Base-by-base conservation (phyloP, 2,888 invertebrate species). In the Spatulosminthurus flaviceps region DNA sequence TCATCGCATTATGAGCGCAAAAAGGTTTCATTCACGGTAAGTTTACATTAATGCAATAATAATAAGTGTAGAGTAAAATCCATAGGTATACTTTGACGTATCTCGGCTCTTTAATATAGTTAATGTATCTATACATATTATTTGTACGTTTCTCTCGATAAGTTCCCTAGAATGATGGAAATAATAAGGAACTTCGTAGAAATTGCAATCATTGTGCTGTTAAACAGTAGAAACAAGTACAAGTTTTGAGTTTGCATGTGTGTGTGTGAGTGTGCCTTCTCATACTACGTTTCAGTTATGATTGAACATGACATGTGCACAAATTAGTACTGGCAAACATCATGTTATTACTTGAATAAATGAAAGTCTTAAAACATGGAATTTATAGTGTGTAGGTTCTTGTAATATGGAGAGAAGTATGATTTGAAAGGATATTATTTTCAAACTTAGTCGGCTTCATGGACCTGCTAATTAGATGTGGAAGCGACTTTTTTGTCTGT, bases 261-360 rank as follows among this genome's bases (percentile, higher is more conserved):
- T 42, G 22, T 64, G n/a, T n/a, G n/a, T n/a, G n/a, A n/a, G n/a
- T n/a, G n/a, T n/a, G n/a, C n/a, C n/a, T n/a, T n/a, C n/a, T 61
- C 22, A 24, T 29, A 41, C 51, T 51, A 19, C 51, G 9, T 51
- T 19, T 51, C 21, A 16, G 64, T 75, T 75, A 75, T 75, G 75
- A 75, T 75, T 64, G 34, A 61, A 66, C 75, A 66, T 64, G 66
- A 66, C 75, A 75, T 74, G 72, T 75, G 75, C 64, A 75, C 75
- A 64, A 73, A 73, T 73, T 73, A 60, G 60, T 60, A 73, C 43
- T 24, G 16, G 70, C 70, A 70, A 41, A 34, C 70, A 41, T 70
- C 29, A 19, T 34, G 34, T 70, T 70, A 70, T 29, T 34, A 22
- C 51, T 51, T n/a, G 51, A n/a, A 51, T 51, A 51, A 51, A 51